Evolutionary conservation across 2,113 vertebrate species (phyloP).

Genomic region (Chelonoidis abingdonii): DNA sequence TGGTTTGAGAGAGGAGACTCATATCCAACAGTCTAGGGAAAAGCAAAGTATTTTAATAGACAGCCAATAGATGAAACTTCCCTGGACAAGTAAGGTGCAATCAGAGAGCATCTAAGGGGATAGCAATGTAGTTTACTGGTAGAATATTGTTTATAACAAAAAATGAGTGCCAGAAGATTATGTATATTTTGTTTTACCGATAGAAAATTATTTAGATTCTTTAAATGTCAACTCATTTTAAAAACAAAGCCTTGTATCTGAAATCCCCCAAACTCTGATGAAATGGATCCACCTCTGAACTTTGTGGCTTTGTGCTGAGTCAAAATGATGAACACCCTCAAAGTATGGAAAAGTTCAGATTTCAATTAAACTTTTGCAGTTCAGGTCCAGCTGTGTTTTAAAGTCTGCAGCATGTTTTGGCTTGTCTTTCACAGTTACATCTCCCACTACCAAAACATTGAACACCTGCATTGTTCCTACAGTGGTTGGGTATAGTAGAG

Average conservation of each 20-base stretch:
- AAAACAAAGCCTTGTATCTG: background rate
- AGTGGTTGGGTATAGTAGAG: background rate
- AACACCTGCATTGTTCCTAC: accelerated
- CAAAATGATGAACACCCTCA: background rate
- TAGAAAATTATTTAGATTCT: background rate
- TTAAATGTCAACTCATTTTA: background rate
- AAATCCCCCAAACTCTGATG: background rate
- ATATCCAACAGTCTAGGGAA: background rate
- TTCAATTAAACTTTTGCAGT: background rate
- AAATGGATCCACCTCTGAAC: background rate
- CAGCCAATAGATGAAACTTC: background rate
- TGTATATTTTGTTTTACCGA: background rate
- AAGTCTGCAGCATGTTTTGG: background rate
- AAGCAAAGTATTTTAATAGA: background rate
- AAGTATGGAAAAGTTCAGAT: background rate
- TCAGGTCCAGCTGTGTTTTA: background rate
- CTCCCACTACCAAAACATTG: background rate
- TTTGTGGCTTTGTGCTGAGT: background rate
- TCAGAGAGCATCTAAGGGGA: background rate
- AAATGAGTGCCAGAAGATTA: background rate
- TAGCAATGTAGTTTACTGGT: background rate
- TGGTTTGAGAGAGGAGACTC: background rate
- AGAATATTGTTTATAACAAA: conserved; percentile 22
- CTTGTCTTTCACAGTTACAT: background rate
- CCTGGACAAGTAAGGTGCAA: background rate